These are phyloP conservation scores for Aphidius ervi DNA, from an alignment of 1,140 invertebrate species.

Conservation along the genomic window DNA sequence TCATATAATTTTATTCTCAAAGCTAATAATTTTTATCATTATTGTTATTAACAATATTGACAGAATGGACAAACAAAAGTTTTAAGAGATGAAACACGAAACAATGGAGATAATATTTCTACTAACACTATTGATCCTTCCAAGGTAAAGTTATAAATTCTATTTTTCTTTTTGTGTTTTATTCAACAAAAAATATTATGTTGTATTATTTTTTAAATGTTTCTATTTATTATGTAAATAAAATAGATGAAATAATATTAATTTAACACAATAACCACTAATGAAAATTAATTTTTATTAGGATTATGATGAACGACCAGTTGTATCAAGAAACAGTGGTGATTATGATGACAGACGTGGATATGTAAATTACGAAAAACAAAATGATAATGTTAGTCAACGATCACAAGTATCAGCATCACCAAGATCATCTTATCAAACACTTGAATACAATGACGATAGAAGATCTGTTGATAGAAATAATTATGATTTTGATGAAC, in stretches of 20 bases:
- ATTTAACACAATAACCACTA: too few species aligned
- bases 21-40: constrained; percentile 19
- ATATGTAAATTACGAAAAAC: constrained; percentile 36
- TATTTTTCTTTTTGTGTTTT: constrained; percentile 4
- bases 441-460: constrained; percentile 38
- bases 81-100: constrained; percentile 31
- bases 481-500: constrained; percentile 39
- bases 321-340: constrained; percentile 37
- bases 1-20: not conserved
- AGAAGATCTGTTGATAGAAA: constrained; percentile 36
- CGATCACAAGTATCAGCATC: constrained; percentile 27
- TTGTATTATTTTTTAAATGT: not conserved
- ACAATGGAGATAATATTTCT: constrained; percentile 31
- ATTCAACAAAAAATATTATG: not conserved
- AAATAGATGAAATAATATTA: too few species aligned
- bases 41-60: constrained; percentile 25
- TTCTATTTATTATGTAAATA: too few species aligned
- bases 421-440: constrained; percentile 38
- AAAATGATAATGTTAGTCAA: constrained; percentile 34
- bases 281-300: constrained; percentile 9
- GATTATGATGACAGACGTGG: constrained; percentile 40
- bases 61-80: constrained; percentile 39
- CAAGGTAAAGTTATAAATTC: constrained; percentile 30
- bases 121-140: constrained; percentile 35
- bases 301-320: constrained; percentile 41